phyloP scores from a whole-genome alignment of 2,888 invertebrate species.

The Epistrophe eligans region DNA sequence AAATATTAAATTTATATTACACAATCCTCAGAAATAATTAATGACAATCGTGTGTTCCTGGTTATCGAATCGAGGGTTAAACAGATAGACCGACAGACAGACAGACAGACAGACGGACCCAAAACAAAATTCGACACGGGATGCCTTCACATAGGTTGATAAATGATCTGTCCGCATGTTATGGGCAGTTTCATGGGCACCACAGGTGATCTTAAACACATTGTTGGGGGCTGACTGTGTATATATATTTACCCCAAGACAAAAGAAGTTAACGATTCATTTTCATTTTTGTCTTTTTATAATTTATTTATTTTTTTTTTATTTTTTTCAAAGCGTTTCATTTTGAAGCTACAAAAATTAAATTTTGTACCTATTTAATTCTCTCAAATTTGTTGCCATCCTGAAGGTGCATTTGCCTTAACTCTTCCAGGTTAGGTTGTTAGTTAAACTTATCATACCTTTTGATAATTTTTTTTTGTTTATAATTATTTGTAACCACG shows the following conservation, averaged over 20 bases:
- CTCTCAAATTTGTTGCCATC: neutral
- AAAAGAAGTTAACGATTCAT: conserved; percentile 61
- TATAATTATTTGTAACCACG: no score
- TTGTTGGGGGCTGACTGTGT: conserved; percentile 45
- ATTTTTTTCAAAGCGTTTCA: neutral
- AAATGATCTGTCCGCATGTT: conserved; percentile 68
- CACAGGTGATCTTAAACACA: conserved; percentile 70
- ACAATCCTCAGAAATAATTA: conserved; percentile 68
- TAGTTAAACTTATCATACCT: no score
- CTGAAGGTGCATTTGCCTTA: neutral
- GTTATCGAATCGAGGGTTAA: neutral
- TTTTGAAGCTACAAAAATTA: neutral
- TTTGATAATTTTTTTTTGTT: no score
- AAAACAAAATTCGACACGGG: conserved; percentile 35
- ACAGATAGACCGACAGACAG: neutral
- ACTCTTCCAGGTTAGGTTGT: no score
- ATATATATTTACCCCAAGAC: conserved; percentile 56
- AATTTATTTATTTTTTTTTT: neutral
- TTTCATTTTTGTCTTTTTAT: conserved; percentile 38
- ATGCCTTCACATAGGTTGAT: conserved; percentile 63
- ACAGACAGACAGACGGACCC: conserved; percentile 1
- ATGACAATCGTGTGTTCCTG: conserved; percentile 55
- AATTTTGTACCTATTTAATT: neutral
- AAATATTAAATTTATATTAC: conserved; percentile 76
- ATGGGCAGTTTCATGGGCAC: conserved; percentile 68